Evolutionary conservation across 1,140 invertebrate genomes (phyloP).

Genomic region (Hormaphis cornu): DNA sequence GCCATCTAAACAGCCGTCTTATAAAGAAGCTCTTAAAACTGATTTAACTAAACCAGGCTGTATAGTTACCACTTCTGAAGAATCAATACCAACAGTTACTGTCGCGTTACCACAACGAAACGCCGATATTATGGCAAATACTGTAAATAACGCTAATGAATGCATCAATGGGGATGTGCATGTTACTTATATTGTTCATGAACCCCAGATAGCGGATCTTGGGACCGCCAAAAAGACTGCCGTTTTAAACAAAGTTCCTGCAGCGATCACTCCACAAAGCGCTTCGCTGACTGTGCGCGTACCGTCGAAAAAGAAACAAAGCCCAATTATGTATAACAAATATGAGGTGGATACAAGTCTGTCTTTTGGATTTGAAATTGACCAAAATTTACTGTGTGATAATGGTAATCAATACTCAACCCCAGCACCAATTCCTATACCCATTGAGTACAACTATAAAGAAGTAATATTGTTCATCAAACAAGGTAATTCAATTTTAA

Average conservation of each 20-base stretch:
- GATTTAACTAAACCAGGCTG: constrained; percentile 15
- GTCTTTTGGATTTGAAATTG: constrained; percentile 27
- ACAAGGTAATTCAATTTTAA: constrained; percentile 5
- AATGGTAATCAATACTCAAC: constrained; percentile 1
- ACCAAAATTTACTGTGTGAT: constrained; percentile 30
- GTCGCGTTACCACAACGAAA: constrained; percentile 17
- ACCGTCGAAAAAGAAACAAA: constrained; percentile 30
- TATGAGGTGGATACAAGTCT: constrained; percentile 26
- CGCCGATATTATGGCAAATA: not conserved
- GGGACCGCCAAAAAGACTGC: constrained; percentile 29
- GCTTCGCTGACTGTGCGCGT: constrained; percentile 25
- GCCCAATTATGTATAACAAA: constrained; percentile 28
- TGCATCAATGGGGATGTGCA: constrained; percentile 28
- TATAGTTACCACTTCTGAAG: constrained; percentile 30
- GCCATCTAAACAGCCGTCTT: constrained; percentile 39
- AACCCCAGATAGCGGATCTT: constrained; percentile 2
- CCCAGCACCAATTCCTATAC: constrained; percentile 17
- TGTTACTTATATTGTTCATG: constrained; percentile 26
- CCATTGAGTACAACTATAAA: constrained; percentile 27
- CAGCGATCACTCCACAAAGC: constrained; percentile 13
- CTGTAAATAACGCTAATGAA: constrained; percentile 3
- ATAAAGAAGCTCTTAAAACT: constrained; percentile 18
- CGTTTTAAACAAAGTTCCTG: constrained; percentile 32
- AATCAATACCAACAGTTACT: constrained; percentile 29
- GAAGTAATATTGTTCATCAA: constrained; percentile 30